Percentiles rank a stretch among this genome's conserved stretches.
Conservation (phyloP, 2,113 vertebrate genomes). For the Carassius carassius region DNA sequence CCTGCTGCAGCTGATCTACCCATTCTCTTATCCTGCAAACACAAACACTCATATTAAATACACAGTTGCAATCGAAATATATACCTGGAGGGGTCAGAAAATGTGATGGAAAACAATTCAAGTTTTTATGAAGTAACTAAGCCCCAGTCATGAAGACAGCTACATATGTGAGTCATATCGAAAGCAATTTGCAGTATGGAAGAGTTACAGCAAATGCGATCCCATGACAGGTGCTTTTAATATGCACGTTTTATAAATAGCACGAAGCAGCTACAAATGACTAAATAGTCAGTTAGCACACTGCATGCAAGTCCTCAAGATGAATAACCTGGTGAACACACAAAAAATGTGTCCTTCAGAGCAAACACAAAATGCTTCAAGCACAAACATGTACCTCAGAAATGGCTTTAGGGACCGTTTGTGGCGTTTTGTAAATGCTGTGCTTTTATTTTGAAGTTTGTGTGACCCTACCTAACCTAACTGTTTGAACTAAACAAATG, state of each 20-base stretch:
- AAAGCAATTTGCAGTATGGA: neutral
- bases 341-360: neutral
- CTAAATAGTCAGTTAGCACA: neutral
- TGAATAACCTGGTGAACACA: neutral
- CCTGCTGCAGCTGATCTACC: conserved; percentile 97
- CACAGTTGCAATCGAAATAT: neutral
- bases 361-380: neutral
- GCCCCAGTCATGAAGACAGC: neutral
- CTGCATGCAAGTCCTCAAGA: neutral
- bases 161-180: neutral
- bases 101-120: neutral
- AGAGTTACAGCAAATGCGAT: neutral
- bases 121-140: conserved; percentile 9
- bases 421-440: neutral
- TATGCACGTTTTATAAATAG: conserved; percentile 4
- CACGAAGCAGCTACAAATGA: neutral
- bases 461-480: neutral
- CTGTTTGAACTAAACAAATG: neutral
- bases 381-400: neutral
- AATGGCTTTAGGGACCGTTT: neutral
- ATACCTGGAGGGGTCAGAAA: neutral
- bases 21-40: conserved; percentile 90
- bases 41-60: conserved; percentile 43
- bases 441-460: neutral
- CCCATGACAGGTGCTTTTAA: neutral